Base-by-base conservation (phyloP, 2,888 invertebrate genomes). In the Andrena dorsata region DNA sequence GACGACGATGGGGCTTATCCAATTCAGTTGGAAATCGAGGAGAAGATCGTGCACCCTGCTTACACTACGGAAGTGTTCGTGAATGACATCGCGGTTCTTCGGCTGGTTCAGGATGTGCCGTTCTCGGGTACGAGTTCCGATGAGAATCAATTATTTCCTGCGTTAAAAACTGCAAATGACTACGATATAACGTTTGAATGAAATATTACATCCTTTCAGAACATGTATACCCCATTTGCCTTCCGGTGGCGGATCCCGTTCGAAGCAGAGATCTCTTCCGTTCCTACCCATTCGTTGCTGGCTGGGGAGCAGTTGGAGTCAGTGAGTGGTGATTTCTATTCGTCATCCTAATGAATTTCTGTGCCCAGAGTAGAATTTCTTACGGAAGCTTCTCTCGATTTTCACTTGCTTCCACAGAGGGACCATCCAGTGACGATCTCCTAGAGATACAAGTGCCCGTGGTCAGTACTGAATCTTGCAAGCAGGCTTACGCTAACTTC, bases 11-110 rank as follows among this genome's bases (percentile, higher is more conserved):
- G 96, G 0, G 95, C 95, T 0, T 94, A 95, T 0, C 95, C 95
- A 0, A 91, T 96, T 7, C 96, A 97, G 90, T 93, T 97, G 8
- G 94, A 94, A 0, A 95, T 98, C 69, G 95, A 95, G 66, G 94
- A 94, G 68, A 95, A 94, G 76, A 95, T 95, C 74, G 93, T 96
- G 10, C 98, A 98, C 92, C 97, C 97, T 83, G 90, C 95, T 0
- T 98, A 97, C 94, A 95, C 95, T 91, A 90, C 96, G 0, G 94
- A 92, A 1, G 93, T 95, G 28, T 96, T 95, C 88, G 95, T 95
- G 63, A 97, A 97, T 89, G 98, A 98, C 92, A 96, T 98, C 77
- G 98, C 97, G 0, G 92, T 98, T 1, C 92, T 98, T 0, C 95
- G 95, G 77, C 93, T 98, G 68, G 94, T 95, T 2, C 90, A 93